Base-by-base conservation (phyloP, 1,140 invertebrate species). In the Anagrus nilaparvatae region DNA sequence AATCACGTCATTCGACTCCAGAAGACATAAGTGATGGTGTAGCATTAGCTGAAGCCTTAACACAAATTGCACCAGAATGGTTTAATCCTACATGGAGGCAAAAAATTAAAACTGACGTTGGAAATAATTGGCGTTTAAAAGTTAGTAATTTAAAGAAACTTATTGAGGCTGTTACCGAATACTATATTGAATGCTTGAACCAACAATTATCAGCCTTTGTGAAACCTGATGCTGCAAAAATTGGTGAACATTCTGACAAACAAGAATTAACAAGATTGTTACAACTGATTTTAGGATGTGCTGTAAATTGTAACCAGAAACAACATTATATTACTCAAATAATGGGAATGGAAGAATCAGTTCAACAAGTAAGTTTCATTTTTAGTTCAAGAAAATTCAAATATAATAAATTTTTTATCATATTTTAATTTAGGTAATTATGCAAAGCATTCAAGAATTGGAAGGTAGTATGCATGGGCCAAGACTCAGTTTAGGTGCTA, bases 61-160 rank as follows among this genome's bases (percentile, higher is more conserved):
- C 78, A 46, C 81, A 90, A 69, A 88, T 92, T 61, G 77, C 79
- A 13, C 79, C 81, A 9, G 78, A 81, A 55, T 77, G 78, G 64
- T 84, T 84, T 47, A 76, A 75, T 49, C 71, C 76, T 21, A 55
- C 58, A 24, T 91, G 87, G 87, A 69, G 83, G 48, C 74, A 77
- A 1, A 93, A 91, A 74, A 90, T 96, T 25, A 93, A 91, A 69
- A 72, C 72, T 13, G 87, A 88, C 60, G 79, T 84, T 12, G 80
- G 79, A 10, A 74, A 75, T 46, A 92, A 91, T 60, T 94, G 89
- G 88, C 72, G 88, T 49, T 57, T 95, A 4, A 89, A 89, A 70
- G 86, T 91, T 49, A 92, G 87, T 65, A 95, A 96, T 69, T 70
- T 95, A 43, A 92, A 92, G 55, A 94, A 94, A 66, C 87, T 95